These are phyloP conservation scores for Meloidogyne chitwoodi DNA, from an alignment of 1,140 invertebrate species.

Conservation along the genomic window DNA sequence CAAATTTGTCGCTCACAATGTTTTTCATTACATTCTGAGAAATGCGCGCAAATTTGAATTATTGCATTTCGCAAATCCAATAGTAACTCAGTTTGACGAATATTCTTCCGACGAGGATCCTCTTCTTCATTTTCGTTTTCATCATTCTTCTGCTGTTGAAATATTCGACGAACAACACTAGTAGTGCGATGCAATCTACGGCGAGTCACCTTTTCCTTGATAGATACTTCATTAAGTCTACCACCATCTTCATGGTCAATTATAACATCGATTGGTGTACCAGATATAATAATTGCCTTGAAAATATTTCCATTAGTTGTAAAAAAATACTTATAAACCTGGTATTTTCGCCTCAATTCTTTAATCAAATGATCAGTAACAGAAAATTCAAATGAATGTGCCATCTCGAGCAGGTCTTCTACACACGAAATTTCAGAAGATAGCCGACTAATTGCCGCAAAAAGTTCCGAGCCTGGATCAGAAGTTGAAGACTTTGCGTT, in stretches of 20 bases:
- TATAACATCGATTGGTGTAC: constrained; percentile 66
- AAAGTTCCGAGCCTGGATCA: constrained; percentile 36
- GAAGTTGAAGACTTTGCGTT: constrained; percentile 21
- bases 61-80: constrained; percentile 95
- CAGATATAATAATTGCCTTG: constrained; percentile 85
- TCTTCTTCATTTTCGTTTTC: constrained; percentile 33
- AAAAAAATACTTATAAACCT: constrained; percentile 29
- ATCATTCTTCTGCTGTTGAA: constrained; percentile 38
- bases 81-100: constrained; percentile 80
- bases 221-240: constrained; percentile 75
- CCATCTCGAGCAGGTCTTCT: constrained; percentile 64
- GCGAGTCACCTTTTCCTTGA: constrained; percentile 68
- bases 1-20: constrained; percentile 34
- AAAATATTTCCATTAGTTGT: constrained; percentile 65
- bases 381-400: constrained; percentile 55
- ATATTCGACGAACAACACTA: constrained; percentile 79
- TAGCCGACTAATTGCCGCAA: constrained; percentile 43
- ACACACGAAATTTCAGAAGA: constrained; percentile 38
- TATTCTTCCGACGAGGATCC: constrained; percentile 84
- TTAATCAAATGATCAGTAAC: constrained; percentile 53
- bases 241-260: constrained; percentile 53
- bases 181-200: constrained; percentile 80
- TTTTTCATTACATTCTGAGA: constrained; percentile 65
- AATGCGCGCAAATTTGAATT: constrained; percentile 77
- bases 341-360: constrained; percentile 54